Percentiles rank a stretch among this genome's conserved stretches.
phyloP scores from a whole-genome alignment of 2,797 vertebrate species.

The Pseudocheirus occidentalis region DNA sequence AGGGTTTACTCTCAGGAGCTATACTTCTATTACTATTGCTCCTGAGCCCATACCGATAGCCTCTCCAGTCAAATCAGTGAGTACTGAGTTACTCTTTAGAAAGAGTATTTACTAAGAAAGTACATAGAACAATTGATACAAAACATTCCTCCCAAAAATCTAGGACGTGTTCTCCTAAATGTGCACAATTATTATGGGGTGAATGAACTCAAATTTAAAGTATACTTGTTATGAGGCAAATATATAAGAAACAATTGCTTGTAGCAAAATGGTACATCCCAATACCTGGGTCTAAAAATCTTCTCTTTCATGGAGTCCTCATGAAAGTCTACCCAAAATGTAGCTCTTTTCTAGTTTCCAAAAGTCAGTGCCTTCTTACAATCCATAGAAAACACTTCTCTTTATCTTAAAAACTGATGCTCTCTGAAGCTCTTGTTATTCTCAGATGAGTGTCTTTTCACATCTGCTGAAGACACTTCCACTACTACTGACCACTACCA shows the following conservation, averaged over 20 bases:
- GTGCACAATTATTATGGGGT: background rate
- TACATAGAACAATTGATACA: background rate
- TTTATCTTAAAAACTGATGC: background rate
- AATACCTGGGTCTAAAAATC: background rate
- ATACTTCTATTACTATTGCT: background rate
- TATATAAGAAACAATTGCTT: background rate
- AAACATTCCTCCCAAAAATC: background rate
- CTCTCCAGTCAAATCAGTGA: background rate
- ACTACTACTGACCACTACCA: background rate
- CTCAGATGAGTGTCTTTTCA: background rate
- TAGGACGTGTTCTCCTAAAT: background rate
- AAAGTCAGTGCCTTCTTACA: background rate
- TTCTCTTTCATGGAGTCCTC: background rate
- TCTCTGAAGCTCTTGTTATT: background rate
- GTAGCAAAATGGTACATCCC: background rate
- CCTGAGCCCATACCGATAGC: background rate
- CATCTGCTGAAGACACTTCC: background rate
- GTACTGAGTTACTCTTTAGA: background rate
- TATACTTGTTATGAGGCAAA: too few species aligned
- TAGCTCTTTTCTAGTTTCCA: background rate
- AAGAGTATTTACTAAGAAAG: background rate
- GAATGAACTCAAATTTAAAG: background rate
- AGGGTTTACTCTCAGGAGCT: background rate
- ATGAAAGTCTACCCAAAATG: background rate
- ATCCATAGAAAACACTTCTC: background rate